These are phyloP conservation scores for Aethina tumida DNA, from an alignment of 1,140 invertebrate species.

Conservation along the genomic window DNA sequence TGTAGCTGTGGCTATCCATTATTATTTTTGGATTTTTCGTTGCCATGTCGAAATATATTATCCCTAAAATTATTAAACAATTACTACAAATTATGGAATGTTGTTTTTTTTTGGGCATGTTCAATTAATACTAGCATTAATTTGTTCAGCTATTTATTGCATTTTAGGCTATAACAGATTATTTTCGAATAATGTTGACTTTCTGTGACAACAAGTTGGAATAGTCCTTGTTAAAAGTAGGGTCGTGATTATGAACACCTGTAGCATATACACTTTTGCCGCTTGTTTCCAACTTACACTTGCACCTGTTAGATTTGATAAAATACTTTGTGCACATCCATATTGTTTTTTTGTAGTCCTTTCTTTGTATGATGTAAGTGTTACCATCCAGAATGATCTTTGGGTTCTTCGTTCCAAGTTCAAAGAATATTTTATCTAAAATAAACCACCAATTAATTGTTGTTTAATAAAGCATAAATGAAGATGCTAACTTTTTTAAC, in stretches of 20 bases:
- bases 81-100: not conserved
- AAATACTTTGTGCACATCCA: slow-evolving; percentile 16
- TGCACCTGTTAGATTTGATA: slow-evolving; percentile 13
- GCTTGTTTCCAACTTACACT: slow-evolving; percentile 14
- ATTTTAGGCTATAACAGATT: slow-evolving; percentile 6
- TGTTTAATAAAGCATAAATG: not conserved
- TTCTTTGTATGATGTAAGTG: slow-evolving; percentile 13
- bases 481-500: too few species aligned
- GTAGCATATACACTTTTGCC: slow-evolving; percentile 11
- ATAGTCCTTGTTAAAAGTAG: too few species aligned
- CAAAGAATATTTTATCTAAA: slow-evolving; percentile 19
- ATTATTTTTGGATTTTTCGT: slow-evolving; percentile 27
- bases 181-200: slow-evolving; percentile 9
- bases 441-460: slow-evolving; percentile 7
- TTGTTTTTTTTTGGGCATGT: too few species aligned
- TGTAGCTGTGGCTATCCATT: slow-evolving; percentile 19
- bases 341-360: slow-evolving; percentile 14
- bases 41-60: slow-evolving; percentile 23
- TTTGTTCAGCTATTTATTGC: slow-evolving; percentile 5
- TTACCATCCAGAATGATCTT: slow-evolving; percentile 18
- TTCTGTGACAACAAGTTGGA: too few species aligned
- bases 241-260: slow-evolving; percentile 17
- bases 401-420: slow-evolving; percentile 18
- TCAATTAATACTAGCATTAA: too few species aligned
- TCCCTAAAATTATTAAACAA: slow-evolving; percentile 16